phyloP scores from a whole-genome alignment of 2,113 vertebrate species.

The Trachemys scripta region DNA sequence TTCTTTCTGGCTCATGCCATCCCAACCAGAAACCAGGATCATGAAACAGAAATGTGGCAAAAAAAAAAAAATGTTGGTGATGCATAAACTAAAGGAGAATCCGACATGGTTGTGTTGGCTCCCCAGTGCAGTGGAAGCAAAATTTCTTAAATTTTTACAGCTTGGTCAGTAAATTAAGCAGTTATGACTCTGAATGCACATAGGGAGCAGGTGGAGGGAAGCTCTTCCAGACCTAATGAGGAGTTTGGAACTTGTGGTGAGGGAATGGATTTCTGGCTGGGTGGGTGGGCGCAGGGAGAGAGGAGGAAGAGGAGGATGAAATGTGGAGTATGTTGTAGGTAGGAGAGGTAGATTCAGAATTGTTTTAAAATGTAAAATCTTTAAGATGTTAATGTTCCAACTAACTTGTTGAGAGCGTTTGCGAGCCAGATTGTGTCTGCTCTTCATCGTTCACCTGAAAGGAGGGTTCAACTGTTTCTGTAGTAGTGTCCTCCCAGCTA shows the following conservation, averaged over 20 bases:
- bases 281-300: neutral
- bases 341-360: neutral
- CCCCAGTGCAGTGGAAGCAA: neutral
- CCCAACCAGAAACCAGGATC: neutral
- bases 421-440: neutral
- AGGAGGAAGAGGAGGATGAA: neutral
- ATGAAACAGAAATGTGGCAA: neutral
- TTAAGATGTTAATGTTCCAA: neutral
- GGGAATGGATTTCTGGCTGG: neutral
- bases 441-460: neutral
- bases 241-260: neutral
- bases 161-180: neutral
- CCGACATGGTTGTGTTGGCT: neutral
- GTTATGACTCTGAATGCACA: neutral
- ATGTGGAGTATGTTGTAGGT: accelerated
- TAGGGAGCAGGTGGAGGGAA: accelerated
- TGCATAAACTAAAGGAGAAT: accelerated
- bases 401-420: neutral
- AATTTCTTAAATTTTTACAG: neutral
- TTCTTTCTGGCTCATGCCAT: neutral
- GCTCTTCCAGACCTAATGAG: neutral
- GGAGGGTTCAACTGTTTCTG: neutral
- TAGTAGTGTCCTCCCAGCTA: neutral
- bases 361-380: neutral
- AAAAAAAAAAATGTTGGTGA: neutral